phyloP scores from a whole-genome alignment of 2,113 vertebrate genomes.

The Oostethus manadensis region DNA sequence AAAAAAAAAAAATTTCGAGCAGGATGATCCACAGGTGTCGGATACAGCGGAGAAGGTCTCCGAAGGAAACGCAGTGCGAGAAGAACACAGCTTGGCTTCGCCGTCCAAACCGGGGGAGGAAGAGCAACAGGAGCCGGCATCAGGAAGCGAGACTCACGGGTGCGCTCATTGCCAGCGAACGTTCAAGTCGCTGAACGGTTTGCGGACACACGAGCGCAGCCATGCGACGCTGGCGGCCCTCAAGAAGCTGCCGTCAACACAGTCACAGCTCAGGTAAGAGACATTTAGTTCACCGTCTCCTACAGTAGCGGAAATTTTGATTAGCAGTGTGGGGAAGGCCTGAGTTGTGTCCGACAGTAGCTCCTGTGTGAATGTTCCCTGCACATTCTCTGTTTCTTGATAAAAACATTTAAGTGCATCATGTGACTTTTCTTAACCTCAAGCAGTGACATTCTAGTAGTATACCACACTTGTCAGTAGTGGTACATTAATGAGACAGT shows the following conservation, averaged over 20 bases:
- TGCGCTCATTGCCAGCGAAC: slow-evolving; percentile 80
- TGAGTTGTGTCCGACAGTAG: too few relatives aligned
- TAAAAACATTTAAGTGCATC: too few relatives aligned
- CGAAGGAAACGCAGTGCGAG: not conserved
- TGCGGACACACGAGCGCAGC: slow-evolving; percentile 86
- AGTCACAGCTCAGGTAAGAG: slow-evolving; percentile 82
- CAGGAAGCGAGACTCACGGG: slow-evolving; percentile 57
- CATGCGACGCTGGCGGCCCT: slow-evolving; percentile 84
- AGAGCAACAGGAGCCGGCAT: slow-evolving; percentile 11
- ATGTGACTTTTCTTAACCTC: too few relatives aligned
- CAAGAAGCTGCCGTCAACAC: slow-evolving; percentile 77
- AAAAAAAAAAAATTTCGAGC: too few relatives aligned
- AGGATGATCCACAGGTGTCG: not conserved
- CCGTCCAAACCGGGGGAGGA: not conserved
- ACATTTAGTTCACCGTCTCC: too few relatives aligned
- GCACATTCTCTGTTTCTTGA: too few relatives aligned
- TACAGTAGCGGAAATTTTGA: too few relatives aligned
- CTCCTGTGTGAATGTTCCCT: too few relatives aligned
- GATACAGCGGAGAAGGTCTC: not conserved
- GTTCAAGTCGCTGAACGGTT: slow-evolving; percentile 85
- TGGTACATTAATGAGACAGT: too few relatives aligned
- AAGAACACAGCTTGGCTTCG: not conserved
- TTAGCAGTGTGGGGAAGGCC: too few relatives aligned
- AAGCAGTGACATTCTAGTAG: too few relatives aligned
- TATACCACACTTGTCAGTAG: too few relatives aligned